Evolutionary conservation across 2,113 vertebrate genomes (phyloP).

Genomic region (Hassar affinis): DNA sequence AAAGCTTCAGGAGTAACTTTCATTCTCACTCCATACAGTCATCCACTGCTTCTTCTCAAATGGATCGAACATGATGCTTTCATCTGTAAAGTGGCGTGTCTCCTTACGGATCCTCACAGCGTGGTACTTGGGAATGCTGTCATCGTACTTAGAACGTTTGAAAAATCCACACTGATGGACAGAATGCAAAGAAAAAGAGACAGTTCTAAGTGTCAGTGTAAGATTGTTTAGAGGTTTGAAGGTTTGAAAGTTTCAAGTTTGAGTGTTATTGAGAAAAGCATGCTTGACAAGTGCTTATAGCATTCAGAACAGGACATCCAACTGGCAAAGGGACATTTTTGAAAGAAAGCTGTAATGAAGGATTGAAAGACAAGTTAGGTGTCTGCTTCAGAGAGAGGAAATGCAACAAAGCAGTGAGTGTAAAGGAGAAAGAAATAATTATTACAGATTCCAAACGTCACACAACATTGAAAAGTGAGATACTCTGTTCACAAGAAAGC

Average conservation of each 20-base stretch:
- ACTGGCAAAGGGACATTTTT: constrained; percentile 47
- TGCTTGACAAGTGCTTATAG: constrained; percentile 54
- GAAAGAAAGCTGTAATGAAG: constrained; percentile 48
- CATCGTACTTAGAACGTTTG: constrained; percentile 87
- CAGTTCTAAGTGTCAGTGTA: background rate
- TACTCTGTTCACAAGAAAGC: constrained; percentile 38
- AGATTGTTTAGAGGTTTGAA: background rate
- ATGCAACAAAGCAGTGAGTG: constrained; percentile 5
- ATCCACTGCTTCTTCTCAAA: constrained; percentile 90
- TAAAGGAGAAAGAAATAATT: background rate
- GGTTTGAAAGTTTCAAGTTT: background rate
- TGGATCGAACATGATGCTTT: constrained; percentile 71
- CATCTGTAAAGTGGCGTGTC: constrained; percentile 77
- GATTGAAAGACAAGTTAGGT: constrained; percentile 29
- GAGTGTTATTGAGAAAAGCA: constrained; percentile 52
- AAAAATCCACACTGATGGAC: constrained; percentile 91
- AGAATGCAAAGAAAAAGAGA: constrained; percentile 27
- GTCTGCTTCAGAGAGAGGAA: background rate
- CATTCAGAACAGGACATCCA: constrained; percentile 18
- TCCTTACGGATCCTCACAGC: constrained; percentile 92
- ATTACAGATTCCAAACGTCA: constrained; percentile 26
- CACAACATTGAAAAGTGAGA: constrained; percentile 19
- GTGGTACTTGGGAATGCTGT: constrained; percentile 88
- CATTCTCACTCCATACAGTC: constrained; percentile 89
- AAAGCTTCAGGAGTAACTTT: constrained; percentile 83